Evolutionary conservation across 37 sponge, comb jelly and placozoan species (phyloP).

Genomic region (Crambe crambe): DNA sequence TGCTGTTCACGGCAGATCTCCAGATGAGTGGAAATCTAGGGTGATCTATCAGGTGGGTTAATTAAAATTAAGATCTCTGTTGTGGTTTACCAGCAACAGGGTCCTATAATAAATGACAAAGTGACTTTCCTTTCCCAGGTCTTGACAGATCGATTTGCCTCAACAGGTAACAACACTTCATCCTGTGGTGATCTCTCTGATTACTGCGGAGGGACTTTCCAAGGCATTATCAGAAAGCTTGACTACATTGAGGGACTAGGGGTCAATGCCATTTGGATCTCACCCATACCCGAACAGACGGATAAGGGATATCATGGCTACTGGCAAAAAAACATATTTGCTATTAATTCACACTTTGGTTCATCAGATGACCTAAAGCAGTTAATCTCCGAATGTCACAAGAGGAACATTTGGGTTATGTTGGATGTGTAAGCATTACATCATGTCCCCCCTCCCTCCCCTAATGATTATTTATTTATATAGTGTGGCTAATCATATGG

Average conservation of each 20-base stretch:
- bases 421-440: constrained; percentile 77
- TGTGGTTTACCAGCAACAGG: too few relatives aligned
- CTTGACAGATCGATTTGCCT: constrained; percentile 77
- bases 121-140: constrained; percentile 31
- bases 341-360: constrained; percentile 78
- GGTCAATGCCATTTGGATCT: constrained; percentile 53
- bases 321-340: constrained; percentile 77
- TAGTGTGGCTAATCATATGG: constrained; percentile 87
- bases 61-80: neutral
- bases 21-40: constrained; percentile 75
- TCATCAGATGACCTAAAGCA: constrained; percentile 53
- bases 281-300: constrained; percentile 73
- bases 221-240: constrained; percentile 27
- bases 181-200: constrained; percentile 22
- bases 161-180: constrained; percentile 11
- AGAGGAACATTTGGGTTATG: constrained; percentile 84
- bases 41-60: constrained; percentile 72
- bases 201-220: constrained; percentile 37
- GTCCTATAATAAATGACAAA: too few relatives aligned
- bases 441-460: neutral
- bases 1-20: constrained; percentile 13
- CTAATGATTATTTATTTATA: neutral
- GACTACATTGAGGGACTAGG: constrained; percentile 46
- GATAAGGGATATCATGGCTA: constrained; percentile 84
- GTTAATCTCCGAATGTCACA: constrained; percentile 70